A percentile compares a stretch with the other conserved stretches of the same genome.
phyloP scores from a whole-genome alignment of 2,113 vertebrate genomes.

The Rhinoptilus africanus region DNA sequence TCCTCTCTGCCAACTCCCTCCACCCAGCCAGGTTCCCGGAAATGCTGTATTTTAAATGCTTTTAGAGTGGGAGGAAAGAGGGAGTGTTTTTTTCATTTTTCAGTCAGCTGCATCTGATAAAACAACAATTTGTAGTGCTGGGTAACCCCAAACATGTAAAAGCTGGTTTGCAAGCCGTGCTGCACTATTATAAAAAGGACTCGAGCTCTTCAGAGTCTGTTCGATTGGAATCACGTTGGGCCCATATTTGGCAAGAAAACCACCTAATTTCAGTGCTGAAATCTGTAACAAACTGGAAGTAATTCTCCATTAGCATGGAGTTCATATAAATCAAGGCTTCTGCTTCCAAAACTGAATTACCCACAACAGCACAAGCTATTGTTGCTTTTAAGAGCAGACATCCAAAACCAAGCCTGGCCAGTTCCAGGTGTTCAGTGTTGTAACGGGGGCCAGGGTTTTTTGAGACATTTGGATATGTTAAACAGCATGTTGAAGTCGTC shows the following conservation, averaged over 20 bases:
- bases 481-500: not conserved
- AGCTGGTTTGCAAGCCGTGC: conserved; percentile 1
- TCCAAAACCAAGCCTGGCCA: not conserved
- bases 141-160: conserved; percentile 49
- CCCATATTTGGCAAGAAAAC: conserved; percentile 29
- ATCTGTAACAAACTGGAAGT: conserved; percentile 49
- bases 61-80: conserved; percentile 38
- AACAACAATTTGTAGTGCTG: conserved; percentile 39
- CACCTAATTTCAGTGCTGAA: conserved; percentile 24
- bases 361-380: conserved; percentile 17
- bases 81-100: conserved; percentile 47
- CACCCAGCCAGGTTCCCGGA: conserved; percentile 6
- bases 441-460: not conserved
- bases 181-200: not conserved
- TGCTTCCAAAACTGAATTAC: conserved; percentile 38
- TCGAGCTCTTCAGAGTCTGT: conserved; percentile 14
- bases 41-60: not conserved
- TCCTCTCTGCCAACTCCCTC: conserved; percentile 18
- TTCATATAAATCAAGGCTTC: conserved; percentile 36
- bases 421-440: conserved; percentile 27
- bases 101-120: conserved; percentile 61
- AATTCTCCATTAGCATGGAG: conserved; percentile 34
- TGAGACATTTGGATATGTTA: not conserved
- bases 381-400: conserved; percentile 21
- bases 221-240: not conserved